Percentiles rank a stretch among this genome's conserved stretches.
Evolutionary conservation across 2,113 vertebrate genomes (phyloP).

Genomic region (Heterochromis multidens): DNA sequence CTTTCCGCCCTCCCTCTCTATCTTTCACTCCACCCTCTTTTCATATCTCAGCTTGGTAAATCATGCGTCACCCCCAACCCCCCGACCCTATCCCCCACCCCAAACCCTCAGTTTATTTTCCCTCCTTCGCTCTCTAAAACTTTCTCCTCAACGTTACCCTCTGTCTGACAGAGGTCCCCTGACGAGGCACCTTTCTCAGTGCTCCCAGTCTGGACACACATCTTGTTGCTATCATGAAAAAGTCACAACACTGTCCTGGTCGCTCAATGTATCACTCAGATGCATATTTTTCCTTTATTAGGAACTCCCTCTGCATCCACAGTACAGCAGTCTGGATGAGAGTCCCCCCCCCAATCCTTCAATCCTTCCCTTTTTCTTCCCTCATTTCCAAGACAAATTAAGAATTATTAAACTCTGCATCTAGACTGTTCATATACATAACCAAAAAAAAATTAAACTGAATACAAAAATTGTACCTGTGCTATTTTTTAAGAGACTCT

Average conservation of each 20-base stretch:
- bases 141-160: neutral
- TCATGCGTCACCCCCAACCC: conserved; percentile 13
- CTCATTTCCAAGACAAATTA: neutral
- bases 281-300: conserved; percentile 54
- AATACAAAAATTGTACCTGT: neutral
- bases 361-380: neutral
- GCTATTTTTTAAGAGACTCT: neutral
- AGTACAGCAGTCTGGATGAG: conserved; percentile 8
- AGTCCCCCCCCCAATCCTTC: neutral
- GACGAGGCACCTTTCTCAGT: conserved; percentile 15
- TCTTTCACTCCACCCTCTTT: conserved; percentile 31
- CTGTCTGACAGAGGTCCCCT: neutral
- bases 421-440: neutral
- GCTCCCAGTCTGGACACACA: neutral
- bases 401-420: neutral
- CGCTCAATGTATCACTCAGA: conserved; percentile 26
- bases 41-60: conserved; percentile 52
- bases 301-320: conserved; percentile 12
- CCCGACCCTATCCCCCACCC: neutral
- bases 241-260: conserved; percentile 27
- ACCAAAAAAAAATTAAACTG: too few relatives aligned
- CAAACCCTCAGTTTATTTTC: conserved; percentile 21
- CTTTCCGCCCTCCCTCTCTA: neutral
- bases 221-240: conserved; percentile 31
- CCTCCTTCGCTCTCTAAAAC: conserved; percentile 1